Percentiles rank a stretch among this genome's conserved stretches.
Evolutionary conservation across 2,888 invertebrate genomes (phyloP).

Genomic region (Lobophora halterata): DNA sequence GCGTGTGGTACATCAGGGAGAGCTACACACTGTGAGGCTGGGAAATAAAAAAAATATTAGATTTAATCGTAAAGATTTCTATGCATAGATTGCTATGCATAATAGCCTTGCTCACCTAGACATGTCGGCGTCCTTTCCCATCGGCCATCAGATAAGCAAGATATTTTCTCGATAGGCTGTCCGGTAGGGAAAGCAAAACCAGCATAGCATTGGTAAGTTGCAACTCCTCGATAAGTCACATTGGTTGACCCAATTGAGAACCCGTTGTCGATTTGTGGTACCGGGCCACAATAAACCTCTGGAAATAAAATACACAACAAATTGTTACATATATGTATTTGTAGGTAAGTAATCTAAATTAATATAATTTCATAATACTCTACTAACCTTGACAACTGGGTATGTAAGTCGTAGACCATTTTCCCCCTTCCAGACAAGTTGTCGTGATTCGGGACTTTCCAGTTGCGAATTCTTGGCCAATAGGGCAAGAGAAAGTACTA

Average conservation of each 20-base stretch:
- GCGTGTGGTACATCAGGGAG: slow-evolving; percentile 93
- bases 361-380: background rate
- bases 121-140: slow-evolving; percentile 97
- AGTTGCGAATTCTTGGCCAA: slow-evolving; percentile 96
- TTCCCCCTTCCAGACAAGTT: slow-evolving; percentile 93
- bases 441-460: slow-evolving; percentile 92
- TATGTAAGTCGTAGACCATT: slow-evolving; percentile 95
- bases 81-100: slow-evolving; percentile 1
- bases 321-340: slow-evolving; percentile 8
- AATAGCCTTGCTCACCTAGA: slow-evolving; percentile 80
- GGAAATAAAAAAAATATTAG: slow-evolving; percentile 28
- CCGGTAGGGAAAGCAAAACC: slow-evolving; percentile 96
- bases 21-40: slow-evolving; percentile 94
- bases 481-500: slow-evolving; percentile 94
- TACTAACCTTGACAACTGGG: slow-evolving; percentile 92
- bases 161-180: slow-evolving; percentile 92
- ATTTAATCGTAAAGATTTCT: background rate
- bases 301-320: slow-evolving; percentile 36
- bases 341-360: background rate
- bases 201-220: slow-evolving; percentile 98
- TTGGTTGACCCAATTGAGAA: slow-evolving; percentile 97
- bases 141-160: slow-evolving; percentile 92
- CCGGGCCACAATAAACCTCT: slow-evolving; percentile 97
- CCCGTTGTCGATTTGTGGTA: slow-evolving; percentile 98
- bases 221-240: slow-evolving; percentile 95